Evolutionary conservation across 2,797 vertebrate genomes (phyloP), one percentile per base, ranked within the genome.

Genomic region (Catostomus latipinnis): DNA sequence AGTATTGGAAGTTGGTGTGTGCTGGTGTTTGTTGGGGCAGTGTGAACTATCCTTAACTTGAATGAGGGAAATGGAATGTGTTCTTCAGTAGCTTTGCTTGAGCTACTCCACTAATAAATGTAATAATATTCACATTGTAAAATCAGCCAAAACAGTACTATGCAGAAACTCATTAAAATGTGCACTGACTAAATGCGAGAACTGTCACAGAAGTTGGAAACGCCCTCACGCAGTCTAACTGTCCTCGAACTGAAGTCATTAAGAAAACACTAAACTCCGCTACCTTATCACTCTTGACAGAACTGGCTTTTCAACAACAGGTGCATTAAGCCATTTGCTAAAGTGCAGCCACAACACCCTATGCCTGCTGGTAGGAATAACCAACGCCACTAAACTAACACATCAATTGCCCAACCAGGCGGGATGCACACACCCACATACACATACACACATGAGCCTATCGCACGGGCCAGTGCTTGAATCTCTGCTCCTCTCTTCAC

Each of bases 381-480:
- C 63, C 71, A 63, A 79, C 9, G 71, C 49, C 66, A 71, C 72
- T 81, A 82, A 83, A 84, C 84, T 67, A 74, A 79, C 80, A 75
- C 83, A 84, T 87, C 82, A 80, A 73, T 80, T 78, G 83, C 80
- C 75, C 86, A 85, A 73, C 74, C 68, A 57, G 34, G 67, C n/a
- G 66, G 49, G 49, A 66, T 67, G 73, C 76, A 77, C 79, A 68
- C 53, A 81, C 75, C 67, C 22, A 72, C 69, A 79, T 63, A 75
- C 61, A 69, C 82, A n/a, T n/a, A n/a, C n/a, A n/a, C n/a, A n/a
- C 54, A 57, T 68, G 45, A 75, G 57, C 62, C 65, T 8, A 60
- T 14, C 74, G 62, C 56, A 74, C 2, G 61, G 69, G 34, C 49
- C 11, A 18, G 63, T 74, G 74, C 50, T 57, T 48, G 63, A 66